Base-by-base conservation (phyloP, 2,113 vertebrate species). In the Lepidothrix coronata region DNA sequence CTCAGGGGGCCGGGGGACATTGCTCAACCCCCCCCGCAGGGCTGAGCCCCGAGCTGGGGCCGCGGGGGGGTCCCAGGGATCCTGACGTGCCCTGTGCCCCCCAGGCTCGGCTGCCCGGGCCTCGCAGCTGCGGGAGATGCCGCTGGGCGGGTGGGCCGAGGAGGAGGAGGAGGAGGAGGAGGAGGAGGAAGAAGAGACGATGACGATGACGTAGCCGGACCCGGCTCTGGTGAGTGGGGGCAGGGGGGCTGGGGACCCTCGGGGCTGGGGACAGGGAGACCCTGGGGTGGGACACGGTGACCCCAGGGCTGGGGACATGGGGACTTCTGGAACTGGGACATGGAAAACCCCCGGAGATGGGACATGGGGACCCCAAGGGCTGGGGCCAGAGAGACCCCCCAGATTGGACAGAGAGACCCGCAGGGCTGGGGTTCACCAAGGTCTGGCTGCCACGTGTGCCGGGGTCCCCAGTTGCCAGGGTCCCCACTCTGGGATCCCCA, bases 131-230 rank as follows among this genome's bases (percentile, higher is more conserved):
- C 83, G 87, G 55, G 93, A 94, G 83, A 68, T 82, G 93, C 98
- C 99, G 3, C 99, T 99, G 96, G 99, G 99, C 18, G 99, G 99
- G 4, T 99, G 99, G 99, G 98, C 98, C 37, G 99, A 99, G 95
- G 98, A 99, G 19, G 92, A 93, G 11, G 95, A 92, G 9, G 57
- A 81, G 28, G 57, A 81, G 28, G 81, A 94, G 31, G 88, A 92
- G 28, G 57, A 82, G 28, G 81, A 94, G 31, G 88, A 92, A 59
- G 88, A 83, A 41, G 39, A 95, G 89, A 84, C 4, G 0, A 54
- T 63, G 87, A 85, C 5, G 0, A 61, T 65, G 4, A 33, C 66
- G 17, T 96, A 88, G 33, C 55, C 1, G 5, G 48, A 23, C 41
- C 27, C 5, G 0, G 39, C 49, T n/a, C 18, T 3, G 41, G 55